A percentile compares a stretch with the other conserved stretches of the same genome.
Evolutionary conservation across 2,888 invertebrate genomes (phyloP).

Genomic region (Tetragnatha montana): DNA sequence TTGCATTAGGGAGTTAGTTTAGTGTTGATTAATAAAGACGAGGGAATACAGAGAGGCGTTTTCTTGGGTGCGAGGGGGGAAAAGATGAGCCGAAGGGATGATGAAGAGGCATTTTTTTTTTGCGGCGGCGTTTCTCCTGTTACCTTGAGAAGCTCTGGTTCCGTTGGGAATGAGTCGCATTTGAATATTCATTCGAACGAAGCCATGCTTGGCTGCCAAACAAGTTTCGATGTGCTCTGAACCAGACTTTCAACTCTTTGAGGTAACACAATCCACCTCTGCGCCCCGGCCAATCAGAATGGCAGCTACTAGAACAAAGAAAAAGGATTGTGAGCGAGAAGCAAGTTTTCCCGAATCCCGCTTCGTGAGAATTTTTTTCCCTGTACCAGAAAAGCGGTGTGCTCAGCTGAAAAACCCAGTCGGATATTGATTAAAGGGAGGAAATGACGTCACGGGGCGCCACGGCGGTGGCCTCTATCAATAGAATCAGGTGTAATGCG

Average conservation of each 20-base stretch:
- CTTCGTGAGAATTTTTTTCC: slow-evolving; percentile 49
- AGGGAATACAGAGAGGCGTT: no score
- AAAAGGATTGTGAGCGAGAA: slow-evolving; percentile 27
- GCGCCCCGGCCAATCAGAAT: slow-evolving; percentile 21
- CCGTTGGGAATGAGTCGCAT: neutral
- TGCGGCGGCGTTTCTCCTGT: no score
- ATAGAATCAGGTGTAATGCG: slow-evolving; percentile 20
- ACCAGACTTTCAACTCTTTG: slow-evolving; percentile 7
- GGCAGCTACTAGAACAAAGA: slow-evolving; percentile 46
- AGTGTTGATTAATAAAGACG: no score
- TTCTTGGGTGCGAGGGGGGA: no score
- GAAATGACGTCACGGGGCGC: slow-evolving; percentile 30
- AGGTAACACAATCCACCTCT: slow-evolving; percentile 37
- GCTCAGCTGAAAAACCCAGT: slow-evolving; percentile 29
- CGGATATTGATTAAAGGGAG: slow-evolving; percentile 35
- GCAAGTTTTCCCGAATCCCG: slow-evolving; percentile 27
- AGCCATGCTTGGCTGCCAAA: neutral
- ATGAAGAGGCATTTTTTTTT: no score
- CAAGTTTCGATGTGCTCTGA: neutral
- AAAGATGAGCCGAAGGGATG: no score
- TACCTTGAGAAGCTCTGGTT: no score
- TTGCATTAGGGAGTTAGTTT: no score
- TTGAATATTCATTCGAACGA: neutral
- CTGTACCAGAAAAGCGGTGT: slow-evolving; percentile 12
- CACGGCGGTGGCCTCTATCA: slow-evolving; percentile 10